These are phyloP conservation scores for Enteromius treurensis DNA, from an alignment of 2,797 vertebrate genomes.

Conservation along the genomic window DNA sequence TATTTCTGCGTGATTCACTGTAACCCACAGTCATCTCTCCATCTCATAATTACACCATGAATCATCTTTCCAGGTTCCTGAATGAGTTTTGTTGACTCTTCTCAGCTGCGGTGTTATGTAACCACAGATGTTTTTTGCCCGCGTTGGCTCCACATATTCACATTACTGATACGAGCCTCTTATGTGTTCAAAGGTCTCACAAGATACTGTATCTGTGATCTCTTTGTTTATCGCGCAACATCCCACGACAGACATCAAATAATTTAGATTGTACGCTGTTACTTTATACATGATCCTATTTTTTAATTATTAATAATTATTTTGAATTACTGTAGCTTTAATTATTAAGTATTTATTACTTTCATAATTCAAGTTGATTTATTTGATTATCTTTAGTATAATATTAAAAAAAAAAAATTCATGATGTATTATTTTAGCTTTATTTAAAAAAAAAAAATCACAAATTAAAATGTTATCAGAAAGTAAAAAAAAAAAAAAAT, in stretches of 20 bases:
- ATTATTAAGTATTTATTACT: too few relatives aligned
- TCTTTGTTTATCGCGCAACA: not conserved
- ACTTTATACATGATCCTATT: not conserved
- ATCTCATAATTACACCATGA: not conserved
- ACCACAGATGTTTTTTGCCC: not conserved
- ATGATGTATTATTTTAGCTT: not conserved
- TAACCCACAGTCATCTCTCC: not conserved
- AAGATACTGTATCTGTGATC: slow-evolving; percentile 8
- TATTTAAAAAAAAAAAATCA: not conserved
- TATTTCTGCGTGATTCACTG: not conserved
- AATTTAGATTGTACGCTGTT: not conserved
- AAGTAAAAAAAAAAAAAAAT: too few relatives aligned
- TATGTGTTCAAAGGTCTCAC: slow-evolving; percentile 32
- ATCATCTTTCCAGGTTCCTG: not conserved
- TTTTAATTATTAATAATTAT: not conserved
- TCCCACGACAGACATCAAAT: not conserved
- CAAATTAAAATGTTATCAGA: not conserved
- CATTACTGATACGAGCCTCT: slow-evolving; percentile 6
- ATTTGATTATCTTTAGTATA: too few relatives aligned
- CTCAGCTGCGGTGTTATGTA: slow-evolving; percentile 13
- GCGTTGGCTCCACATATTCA: slow-evolving; percentile 23
- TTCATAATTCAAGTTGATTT: not conserved
- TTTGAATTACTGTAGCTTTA: not conserved
- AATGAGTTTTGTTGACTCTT: slow-evolving; percentile 3
- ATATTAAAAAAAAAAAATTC: too few relatives aligned